A percentile compares a stretch with the other conserved stretches of the same genome.
phyloP scores from a whole-genome alignment of 2,888 invertebrate genomes.

The Stenoptilia bipunctidactyla region DNA sequence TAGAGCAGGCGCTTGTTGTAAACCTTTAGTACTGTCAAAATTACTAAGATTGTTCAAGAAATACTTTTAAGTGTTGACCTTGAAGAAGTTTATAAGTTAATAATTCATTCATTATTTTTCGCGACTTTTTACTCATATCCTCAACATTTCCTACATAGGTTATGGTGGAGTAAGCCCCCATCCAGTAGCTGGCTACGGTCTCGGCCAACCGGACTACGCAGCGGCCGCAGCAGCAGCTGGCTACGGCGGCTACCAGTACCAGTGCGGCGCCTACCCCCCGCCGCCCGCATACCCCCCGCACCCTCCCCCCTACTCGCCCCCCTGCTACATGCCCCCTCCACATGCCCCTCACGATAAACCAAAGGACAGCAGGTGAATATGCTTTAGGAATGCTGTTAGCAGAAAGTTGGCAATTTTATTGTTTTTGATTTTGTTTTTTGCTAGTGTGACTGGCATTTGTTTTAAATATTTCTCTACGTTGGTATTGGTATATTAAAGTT shows the following conservation, averaged over 20 bases:
- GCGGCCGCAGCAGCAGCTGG: conserved; percentile 78
- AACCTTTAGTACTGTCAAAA: too few relatives aligned
- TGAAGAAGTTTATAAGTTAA: too few relatives aligned
- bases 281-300: conserved; percentile 74
- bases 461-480: too few relatives aligned
- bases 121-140: too few relatives aligned
- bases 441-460: too few relatives aligned
- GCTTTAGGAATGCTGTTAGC: too few relatives aligned
- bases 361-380: conserved; percentile 80
- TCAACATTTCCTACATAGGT: conserved; percentile 57
- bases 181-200: conserved; percentile 81
- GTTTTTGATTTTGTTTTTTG: too few relatives aligned
- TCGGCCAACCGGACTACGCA: conserved; percentile 86
- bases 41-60: too few relatives aligned
- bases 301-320: conserved; percentile 82
- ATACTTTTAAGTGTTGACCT: too few relatives aligned
- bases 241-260: conserved; percentile 72
- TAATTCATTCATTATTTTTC: too few relatives aligned
- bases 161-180: conserved; percentile 89
- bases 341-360: conserved; percentile 85
- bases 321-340: conserved; percentile 91
- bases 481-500: too few relatives aligned
- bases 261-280: conserved; percentile 73
- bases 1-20: conserved; percentile 21
- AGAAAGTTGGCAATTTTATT: too few relatives aligned